Evolutionary conservation across 2,113 vertebrate species (phyloP).

Genomic region (Callithrix jacchus): DNA sequence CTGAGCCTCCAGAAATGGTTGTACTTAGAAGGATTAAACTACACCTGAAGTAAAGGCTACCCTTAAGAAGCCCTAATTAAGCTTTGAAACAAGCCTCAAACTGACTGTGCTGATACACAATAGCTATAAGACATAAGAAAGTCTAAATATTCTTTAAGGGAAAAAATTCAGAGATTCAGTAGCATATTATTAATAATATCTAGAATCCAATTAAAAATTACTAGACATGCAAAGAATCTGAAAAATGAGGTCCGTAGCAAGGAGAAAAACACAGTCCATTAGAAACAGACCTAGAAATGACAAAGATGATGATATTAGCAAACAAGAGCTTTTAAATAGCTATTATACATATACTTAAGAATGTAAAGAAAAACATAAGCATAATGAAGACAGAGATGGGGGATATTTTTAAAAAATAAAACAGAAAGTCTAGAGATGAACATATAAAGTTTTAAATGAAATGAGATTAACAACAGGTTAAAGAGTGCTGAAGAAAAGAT

Average conservation of each 20-base stretch:
- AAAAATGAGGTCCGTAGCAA: neutral
- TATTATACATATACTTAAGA: neutral
- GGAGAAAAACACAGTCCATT: neutral
- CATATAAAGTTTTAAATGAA: slow-evolving; percentile 9
- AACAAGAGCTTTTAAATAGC: neutral
- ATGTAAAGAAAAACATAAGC: neutral
- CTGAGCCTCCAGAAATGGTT: neutral
- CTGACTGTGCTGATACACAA: neutral
- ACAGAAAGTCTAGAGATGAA: neutral
- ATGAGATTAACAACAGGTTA: neutral
- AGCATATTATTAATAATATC: neutral
- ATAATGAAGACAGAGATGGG: neutral
- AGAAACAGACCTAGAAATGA: slow-evolving; percentile 22
- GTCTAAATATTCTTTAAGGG: slow-evolving; percentile 9
- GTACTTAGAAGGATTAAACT: neutral
- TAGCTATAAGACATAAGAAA: neutral
- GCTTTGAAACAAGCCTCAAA: neutral
- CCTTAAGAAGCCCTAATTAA: neutral
- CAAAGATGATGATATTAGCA: neutral
- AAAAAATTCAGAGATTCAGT: neutral
- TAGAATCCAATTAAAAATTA: slow-evolving; percentile 12
- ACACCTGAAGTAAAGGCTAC: neutral
- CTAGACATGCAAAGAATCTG: neutral
- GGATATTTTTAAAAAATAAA: neutral
- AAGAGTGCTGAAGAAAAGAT: neutral